These are phyloP conservation scores for Periplaneta americana DNA, from an alignment of 1,140 invertebrate genomes.

Conservation along the genomic window DNA sequence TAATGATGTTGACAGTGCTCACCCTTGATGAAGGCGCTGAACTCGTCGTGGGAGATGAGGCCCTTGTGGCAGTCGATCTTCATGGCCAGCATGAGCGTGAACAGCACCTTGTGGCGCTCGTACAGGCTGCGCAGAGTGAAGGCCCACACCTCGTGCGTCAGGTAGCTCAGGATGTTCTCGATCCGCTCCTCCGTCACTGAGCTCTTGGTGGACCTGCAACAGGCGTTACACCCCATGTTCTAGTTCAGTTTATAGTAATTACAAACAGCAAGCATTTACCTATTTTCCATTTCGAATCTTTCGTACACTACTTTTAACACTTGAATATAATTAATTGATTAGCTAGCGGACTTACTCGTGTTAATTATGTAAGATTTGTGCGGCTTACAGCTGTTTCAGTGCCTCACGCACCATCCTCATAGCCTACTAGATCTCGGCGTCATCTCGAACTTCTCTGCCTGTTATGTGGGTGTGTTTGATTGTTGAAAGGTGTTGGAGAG, in stretches of 20 bases:
- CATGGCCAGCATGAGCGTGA: constrained; percentile 92
- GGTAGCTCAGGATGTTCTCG: constrained; percentile 80
- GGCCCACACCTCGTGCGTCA: constrained; percentile 89
- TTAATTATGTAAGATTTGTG: too few relatives aligned
- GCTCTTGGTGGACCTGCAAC: constrained; percentile 68
- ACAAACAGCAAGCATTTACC: not conserved
- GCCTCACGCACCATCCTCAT: too few relatives aligned
- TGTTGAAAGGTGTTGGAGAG: too few relatives aligned
- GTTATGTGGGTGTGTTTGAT: too few relatives aligned
- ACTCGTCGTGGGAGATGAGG: constrained; percentile 84
- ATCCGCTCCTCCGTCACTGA: constrained; percentile 81
- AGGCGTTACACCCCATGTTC: too few relatives aligned
- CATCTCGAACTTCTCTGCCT: too few relatives aligned
- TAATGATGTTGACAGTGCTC: not conserved
- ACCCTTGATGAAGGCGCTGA: constrained; percentile 93
- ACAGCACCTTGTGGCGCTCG: constrained; percentile 86
- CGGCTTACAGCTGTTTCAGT: too few relatives aligned
- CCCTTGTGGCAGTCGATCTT: constrained; percentile 88
- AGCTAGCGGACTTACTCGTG: too few relatives aligned
- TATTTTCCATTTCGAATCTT: not conserved
- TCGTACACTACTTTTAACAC: too few relatives aligned
- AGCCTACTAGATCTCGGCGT: too few relatives aligned
- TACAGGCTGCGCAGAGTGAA: constrained; percentile 90
- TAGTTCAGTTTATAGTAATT: too few relatives aligned
- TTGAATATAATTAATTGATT: too few relatives aligned